Conservation (phyloP, 2,888 invertebrate species). For the Furcula furcula region DNA sequence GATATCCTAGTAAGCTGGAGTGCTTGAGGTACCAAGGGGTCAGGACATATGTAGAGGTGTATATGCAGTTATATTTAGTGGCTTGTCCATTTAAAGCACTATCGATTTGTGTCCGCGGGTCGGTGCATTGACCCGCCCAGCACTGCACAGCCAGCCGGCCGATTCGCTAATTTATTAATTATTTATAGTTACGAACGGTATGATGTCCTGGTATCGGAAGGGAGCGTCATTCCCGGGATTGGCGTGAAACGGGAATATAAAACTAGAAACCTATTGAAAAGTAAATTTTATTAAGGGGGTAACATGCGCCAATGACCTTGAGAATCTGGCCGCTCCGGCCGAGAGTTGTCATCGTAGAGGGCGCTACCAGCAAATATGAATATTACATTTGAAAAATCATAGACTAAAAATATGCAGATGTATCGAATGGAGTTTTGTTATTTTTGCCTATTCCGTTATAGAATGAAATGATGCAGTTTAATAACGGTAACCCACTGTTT, state of each 20-base stretch:
- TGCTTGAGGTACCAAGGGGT: conserved; percentile 34
- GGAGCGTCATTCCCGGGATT: conserved; percentile 11
- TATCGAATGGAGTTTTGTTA: no score
- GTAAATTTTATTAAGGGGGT: no score
- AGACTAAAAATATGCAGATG: no score
- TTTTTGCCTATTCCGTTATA: no score
- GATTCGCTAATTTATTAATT: conserved; percentile 79
- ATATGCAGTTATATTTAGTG: conserved; percentile 62
- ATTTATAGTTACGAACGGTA: conserved; percentile 58
- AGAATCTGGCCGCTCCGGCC: no score
- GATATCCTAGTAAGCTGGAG: conserved; percentile 2
- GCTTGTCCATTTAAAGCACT: conserved; percentile 75
- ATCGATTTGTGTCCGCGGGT: conserved; percentile 72
- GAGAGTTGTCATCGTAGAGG: no score
- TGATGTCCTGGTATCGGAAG: conserved; percentile 39
- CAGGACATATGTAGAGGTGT: conserved; percentile 40
- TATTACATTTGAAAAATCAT: no score
- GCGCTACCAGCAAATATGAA: no score
- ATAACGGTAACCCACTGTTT: no score
- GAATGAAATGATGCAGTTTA: no score
- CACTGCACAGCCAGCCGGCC: conserved; percentile 46
- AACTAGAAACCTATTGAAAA: no score
- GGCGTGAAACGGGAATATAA: conserved; percentile 11
- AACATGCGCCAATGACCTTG: no score
- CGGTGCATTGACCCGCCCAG: conserved; percentile 67